phyloP scores from a whole-genome alignment of 2,113 vertebrate species.

The Cromileptes altivelis region DNA sequence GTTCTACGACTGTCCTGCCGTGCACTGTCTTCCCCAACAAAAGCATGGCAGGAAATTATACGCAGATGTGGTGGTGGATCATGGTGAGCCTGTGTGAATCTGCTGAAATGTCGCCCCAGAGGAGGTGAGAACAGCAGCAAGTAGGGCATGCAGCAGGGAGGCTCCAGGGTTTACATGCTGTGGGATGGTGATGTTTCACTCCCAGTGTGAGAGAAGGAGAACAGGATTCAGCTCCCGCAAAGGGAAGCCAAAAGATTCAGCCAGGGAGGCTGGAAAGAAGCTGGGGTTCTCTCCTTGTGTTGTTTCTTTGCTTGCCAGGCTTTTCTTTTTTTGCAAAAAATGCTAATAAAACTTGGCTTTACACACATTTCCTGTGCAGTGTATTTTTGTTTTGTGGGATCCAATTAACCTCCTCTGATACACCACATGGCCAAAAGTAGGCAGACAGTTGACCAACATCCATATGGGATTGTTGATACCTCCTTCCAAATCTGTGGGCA shows the following conservation, averaged over 20 bases:
- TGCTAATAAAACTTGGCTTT: neutral
- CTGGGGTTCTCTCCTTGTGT: neutral
- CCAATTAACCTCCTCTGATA: neutral
- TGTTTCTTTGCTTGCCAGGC: neutral
- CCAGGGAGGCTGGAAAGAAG: neutral
- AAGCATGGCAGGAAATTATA: slow-evolving; percentile 20
- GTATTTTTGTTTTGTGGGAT: neutral
- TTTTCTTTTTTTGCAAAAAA: neutral
- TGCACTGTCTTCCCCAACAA: neutral
- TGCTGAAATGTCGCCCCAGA: slow-evolving; percentile 9
- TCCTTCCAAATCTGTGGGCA: neutral
- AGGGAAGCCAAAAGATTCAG: neutral
- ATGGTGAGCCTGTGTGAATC: neutral
- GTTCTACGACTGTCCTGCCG: neutral
- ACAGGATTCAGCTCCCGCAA: neutral
- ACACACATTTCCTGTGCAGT: neutral
- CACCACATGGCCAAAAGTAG: neutral
- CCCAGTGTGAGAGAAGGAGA: neutral
- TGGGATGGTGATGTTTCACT: neutral
- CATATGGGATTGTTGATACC: neutral
- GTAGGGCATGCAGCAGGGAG: neutral
- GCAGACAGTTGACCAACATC: neutral
- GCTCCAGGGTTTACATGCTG: neutral
- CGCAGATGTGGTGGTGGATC: slow-evolving; percentile 1
- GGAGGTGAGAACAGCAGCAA: slow-evolving; percentile 23